A percentile compares a stretch with the other conserved stretches of the same genome.
These are phyloP conservation scores for Tenthredo livida DNA, from an alignment of 2,888 invertebrate genomes.

Conservation along the genomic window DNA sequence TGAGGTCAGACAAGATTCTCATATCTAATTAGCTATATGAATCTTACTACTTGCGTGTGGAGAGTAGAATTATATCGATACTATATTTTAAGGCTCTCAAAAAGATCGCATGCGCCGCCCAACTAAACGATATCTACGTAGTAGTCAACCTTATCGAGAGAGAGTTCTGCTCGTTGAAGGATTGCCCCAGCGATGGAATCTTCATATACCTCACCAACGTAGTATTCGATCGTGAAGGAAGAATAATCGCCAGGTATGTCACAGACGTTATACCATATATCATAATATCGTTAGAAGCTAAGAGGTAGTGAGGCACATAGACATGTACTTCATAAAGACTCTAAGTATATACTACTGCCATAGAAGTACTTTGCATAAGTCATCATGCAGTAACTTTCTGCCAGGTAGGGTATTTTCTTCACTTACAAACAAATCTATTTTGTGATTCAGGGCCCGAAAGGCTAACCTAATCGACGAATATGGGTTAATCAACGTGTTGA, in stretches of 20 bases:
- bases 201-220: constrained; percentile 80
- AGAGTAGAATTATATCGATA: neutral
- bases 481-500: constrained; percentile 70
- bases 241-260: constrained; percentile 79
- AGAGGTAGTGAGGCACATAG: neutral
- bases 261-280: neutral
- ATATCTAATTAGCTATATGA: neutral
- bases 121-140: constrained; percentile 76
- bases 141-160: constrained; percentile 79
- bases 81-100: constrained; percentile 68
- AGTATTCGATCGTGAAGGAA: constrained; percentile 79
- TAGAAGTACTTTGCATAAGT: neutral
- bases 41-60: neutral
- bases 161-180: constrained; percentile 67
- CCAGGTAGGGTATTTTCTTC: neutral
- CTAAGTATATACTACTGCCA: neutral
- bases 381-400: no score
- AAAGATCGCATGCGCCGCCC: constrained; percentile 77
- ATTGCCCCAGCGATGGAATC: constrained; percentile 71
- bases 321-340: neutral
- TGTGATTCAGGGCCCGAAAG: constrained; percentile 68
- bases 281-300: neutral
- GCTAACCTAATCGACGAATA: constrained; percentile 78
- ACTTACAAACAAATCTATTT: neutral
- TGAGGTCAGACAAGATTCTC: constrained; percentile 56